Evolutionary conservation across 2,797 vertebrate genomes (phyloP).

Genomic region (Cichlasoma orientale): DNA sequence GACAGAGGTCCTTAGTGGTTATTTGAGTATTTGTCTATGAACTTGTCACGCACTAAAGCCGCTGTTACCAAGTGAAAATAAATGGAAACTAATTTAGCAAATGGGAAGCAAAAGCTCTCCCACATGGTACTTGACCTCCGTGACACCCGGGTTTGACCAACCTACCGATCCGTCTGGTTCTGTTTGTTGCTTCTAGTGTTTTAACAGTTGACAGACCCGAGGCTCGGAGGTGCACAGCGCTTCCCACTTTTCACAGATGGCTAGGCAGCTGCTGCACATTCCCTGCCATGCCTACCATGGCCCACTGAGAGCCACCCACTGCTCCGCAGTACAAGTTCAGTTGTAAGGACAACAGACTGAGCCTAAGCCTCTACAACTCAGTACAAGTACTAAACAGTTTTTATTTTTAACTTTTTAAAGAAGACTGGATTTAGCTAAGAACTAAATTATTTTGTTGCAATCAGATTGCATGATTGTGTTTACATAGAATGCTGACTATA

Average conservation of each 20-base stretch:
- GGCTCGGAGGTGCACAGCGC: slow-evolving; percentile 34
- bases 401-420: not conserved
- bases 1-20: slow-evolving; percentile 41
- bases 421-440: not conserved
- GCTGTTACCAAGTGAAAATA: slow-evolving; percentile 80
- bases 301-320: not conserved
- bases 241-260: slow-evolving; percentile 67
- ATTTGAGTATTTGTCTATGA: slow-evolving; percentile 61
- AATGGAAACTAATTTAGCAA: slow-evolving; percentile 77
- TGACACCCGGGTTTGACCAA: slow-evolving; percentile 64
- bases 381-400: not conserved
- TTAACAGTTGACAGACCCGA: slow-evolving; percentile 43
- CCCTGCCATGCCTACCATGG: not conserved
- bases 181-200: slow-evolving; percentile 80
- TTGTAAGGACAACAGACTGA: not conserved
- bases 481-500: no score
- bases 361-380: not conserved
- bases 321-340: not conserved
- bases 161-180: slow-evolving; percentile 57
- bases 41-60: slow-evolving; percentile 68
- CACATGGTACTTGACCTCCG: slow-evolving; percentile 76
- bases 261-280: slow-evolving; percentile 31
- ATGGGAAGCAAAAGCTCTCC: slow-evolving; percentile 60
- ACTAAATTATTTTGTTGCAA: not conserved
- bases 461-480: not conserved